phyloP scores from a whole-genome alignment of 2,797 vertebrate genomes.

The Scarus forsteni region DNA sequence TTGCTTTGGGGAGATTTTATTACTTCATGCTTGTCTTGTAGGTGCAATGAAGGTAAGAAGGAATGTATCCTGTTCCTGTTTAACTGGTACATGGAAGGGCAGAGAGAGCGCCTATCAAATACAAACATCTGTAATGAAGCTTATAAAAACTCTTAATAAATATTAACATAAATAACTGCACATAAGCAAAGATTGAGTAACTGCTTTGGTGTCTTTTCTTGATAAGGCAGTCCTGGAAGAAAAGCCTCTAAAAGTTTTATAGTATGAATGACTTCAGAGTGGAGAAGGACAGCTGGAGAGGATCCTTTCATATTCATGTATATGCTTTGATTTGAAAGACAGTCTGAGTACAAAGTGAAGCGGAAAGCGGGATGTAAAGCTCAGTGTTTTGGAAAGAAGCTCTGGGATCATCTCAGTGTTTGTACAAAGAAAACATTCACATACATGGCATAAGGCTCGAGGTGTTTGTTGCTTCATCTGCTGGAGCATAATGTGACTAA shows the following conservation, averaged over 20 bases:
- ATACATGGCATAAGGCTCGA: constrained; percentile 4
- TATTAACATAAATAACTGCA: too few species aligned
- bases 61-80: too few species aligned
- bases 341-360: neutral
- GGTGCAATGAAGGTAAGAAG: too few species aligned
- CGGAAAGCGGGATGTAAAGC: neutral
- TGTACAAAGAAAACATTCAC: constrained; percentile 8
- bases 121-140: too few species aligned
- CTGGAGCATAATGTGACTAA: constrained; percentile 15
- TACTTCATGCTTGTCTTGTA: too few species aligned
- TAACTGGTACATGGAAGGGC: too few species aligned
- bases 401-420: neutral
- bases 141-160: too few species aligned
- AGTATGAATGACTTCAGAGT: neutral
- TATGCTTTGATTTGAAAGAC: neutral
- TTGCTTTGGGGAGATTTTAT: too few species aligned
- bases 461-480: constrained; percentile 15
- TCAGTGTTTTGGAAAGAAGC: neutral
- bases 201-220: too few species aligned
- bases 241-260: neutral
- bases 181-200: too few species aligned
- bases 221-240: too few species aligned
- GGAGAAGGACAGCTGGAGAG: neutral
- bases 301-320: neutral
- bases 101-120: too few species aligned